Percentiles rank a stretch among this genome's conserved stretches.
Conservation (phyloP, 53 echinoderm and acorn worm genomes). For the Echinarachnius parma region DNA sequence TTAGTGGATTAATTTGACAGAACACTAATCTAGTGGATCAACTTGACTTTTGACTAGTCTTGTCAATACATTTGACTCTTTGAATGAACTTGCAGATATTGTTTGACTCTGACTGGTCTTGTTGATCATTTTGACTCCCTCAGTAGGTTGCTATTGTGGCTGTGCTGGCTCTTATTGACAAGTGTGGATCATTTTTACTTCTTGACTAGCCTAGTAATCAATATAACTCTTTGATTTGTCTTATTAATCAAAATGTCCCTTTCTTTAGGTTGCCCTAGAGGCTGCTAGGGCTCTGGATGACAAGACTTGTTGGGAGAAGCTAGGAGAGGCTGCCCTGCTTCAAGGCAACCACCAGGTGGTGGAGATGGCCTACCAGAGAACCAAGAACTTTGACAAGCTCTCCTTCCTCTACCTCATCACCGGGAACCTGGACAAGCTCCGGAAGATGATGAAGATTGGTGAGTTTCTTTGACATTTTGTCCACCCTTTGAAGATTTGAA, state of each 20-base stretch:
- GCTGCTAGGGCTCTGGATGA: slow-evolving; percentile 93
- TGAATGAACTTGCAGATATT: no score
- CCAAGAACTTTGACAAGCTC: slow-evolving; percentile 99
- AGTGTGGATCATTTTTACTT: no score
- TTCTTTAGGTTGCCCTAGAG: slow-evolving; percentile 89
- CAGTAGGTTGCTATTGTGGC: not conserved
- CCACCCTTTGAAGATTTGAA: no score
- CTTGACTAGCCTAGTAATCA: no score
- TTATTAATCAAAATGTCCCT: no score
- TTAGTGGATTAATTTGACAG: no score
- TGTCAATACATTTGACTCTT: no score
- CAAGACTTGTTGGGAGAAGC: slow-evolving; percentile 98
- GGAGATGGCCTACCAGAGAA: slow-evolving; percentile 99
- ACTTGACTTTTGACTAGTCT: no score
- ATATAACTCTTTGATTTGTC: no score
- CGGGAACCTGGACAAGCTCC: slow-evolving; percentile 97
- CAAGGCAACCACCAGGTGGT: slow-evolving; percentile 99
- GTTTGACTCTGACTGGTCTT: no score
- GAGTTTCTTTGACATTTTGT: slow-evolving; percentile 23
- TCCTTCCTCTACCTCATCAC: slow-evolving; percentile 99
- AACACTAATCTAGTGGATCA: no score
- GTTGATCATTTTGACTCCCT: no score
- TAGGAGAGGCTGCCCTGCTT: slow-evolving; percentile 94
- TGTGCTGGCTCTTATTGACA: not conserved
- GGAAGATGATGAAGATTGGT: slow-evolving; percentile 99